Percentiles rank a stretch among this genome's conserved stretches.
phyloP scores from a whole-genome alignment of 53 echinoderm and acorn worm species.

The Mesocentrotus franciscanus region DNA sequence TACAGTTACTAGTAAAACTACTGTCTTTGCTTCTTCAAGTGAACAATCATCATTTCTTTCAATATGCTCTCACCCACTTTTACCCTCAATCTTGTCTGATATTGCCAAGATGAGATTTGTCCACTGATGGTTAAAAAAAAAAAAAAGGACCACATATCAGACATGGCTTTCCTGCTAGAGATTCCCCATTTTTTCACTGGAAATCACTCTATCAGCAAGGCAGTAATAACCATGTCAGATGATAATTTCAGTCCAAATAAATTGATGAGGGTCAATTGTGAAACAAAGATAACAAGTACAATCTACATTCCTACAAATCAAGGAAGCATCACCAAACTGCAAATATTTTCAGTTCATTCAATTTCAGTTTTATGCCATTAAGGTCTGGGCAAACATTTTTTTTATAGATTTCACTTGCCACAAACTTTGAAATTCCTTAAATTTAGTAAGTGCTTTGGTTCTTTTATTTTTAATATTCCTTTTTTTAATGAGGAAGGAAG shows the following conservation, averaged over 20 bases:
- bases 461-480: not conserved
- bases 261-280: constrained; percentile 1
- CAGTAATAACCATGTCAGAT: not conserved
- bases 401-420: not conserved
- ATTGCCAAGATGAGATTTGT: not conserved
- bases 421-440: not conserved
- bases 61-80: not conserved
- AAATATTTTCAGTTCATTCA: constrained; percentile 2
- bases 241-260: not conserved
- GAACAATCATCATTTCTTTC: not conserved
- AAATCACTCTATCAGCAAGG: not conserved
- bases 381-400: constrained; percentile 2
- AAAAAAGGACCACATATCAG: not conserved
- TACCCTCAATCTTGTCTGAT: not conserved
- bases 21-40: constrained; percentile 48
- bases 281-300: constrained; percentile 48
- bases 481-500: constrained; percentile 10
- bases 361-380: not conserved
- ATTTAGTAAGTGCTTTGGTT: constrained; percentile 34
- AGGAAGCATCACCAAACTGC: constrained; percentile 52
- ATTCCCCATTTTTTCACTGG: not conserved
- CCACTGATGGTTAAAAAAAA: not conserved
- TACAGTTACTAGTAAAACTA: constrained; percentile 27
- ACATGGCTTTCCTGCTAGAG: not conserved
- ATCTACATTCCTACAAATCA: constrained; percentile 29